Conservation (phyloP, 2,113 vertebrate species). For the Abramis brama region DNA sequence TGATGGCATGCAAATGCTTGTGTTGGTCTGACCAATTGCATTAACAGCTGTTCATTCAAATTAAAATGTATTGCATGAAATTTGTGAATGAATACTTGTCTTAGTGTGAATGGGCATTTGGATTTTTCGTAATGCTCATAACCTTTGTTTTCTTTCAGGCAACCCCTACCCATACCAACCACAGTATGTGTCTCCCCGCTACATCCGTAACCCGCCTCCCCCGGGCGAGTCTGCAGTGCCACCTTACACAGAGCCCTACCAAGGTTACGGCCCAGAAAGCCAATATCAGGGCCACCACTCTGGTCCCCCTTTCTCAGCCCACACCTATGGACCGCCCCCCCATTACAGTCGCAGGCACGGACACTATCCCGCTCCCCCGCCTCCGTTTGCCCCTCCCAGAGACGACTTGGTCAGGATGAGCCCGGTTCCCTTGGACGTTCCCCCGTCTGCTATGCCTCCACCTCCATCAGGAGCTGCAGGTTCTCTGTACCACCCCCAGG, state of each 20-base stretch:
- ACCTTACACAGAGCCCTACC: conserved; percentile 88
- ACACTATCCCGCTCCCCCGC: conserved; percentile 80
- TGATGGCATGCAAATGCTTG: background rate
- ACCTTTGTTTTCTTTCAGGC: conserved; percentile 71
- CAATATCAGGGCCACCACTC: conserved; percentile 80
- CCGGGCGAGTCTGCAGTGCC: conserved; percentile 80
- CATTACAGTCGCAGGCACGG: conserved; percentile 85
- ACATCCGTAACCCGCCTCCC: conserved; percentile 76
- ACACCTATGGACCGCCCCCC: conserved; percentile 82
- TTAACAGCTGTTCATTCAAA: background rate
- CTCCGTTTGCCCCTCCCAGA: conserved; percentile 81
- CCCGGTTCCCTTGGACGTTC: conserved; percentile 87
- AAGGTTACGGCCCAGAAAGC: conserved; percentile 84
- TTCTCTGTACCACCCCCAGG: conserved; percentile 82
- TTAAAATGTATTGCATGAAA: background rate
- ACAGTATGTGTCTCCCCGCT: conserved; percentile 84
- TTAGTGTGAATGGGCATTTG: background rate
- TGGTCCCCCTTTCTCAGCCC: conserved; percentile 84
- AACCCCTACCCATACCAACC: conserved; percentile 86
- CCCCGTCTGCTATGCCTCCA: conserved; percentile 63
- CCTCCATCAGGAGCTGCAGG: conserved; percentile 74
- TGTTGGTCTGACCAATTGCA: background rate
- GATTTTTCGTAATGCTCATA: background rate
- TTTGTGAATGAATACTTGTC: background rate
- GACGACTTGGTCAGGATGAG: conserved; percentile 90